Base-by-base conservation (phyloP, 2,113 vertebrate species). In the Ancistrus triradiatus region DNA sequence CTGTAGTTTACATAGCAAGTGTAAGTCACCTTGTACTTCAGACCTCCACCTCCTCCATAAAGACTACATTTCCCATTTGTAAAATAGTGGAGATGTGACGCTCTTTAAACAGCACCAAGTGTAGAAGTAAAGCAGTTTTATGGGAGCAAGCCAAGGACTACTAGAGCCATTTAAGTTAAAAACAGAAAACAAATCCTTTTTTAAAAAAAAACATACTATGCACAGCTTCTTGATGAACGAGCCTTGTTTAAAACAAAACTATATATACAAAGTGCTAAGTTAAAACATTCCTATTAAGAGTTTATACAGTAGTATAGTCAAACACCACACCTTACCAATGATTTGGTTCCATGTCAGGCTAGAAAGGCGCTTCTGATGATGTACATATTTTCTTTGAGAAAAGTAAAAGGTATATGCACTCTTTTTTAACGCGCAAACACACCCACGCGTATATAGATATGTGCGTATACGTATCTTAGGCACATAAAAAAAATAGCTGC, bases 401-500 rank as follows among this genome's bases (percentile, higher is more conserved):
- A 78, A 76, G 37, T 63, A 74, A 78, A 76, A 62, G 25, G 40
- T 61, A 64, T 64, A 78, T 75, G 66, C 61, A 72, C 25, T 47
- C 31, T 56, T 37, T 40, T 13, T 49, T 51, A 40, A 68, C 19
- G 74, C 42, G 52, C 22, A 59, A 48, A 28, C 68, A 68, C 28
- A 63, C 24, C 75, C 62, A 77, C 79, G 43, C 67, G 63, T 69
- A 67, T 68, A 70, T 67, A 63, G 77, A 70, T 42, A 42, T 3
- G 79, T 47, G 66, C 55, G 37, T 61, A 44, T 59, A 68, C 66
- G 84, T 76, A 65, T 84, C 66, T 77, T 83, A 92, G 93, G 91
- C 92, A 96, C 88, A 44, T 81, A 72, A 85, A 90, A n/a, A 90
- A 91, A 90, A 90, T 90, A 91, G 87, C 89, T 90, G 87, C 88